Evolutionary conservation across 2,113 vertebrate genomes (phyloP).

Genomic region (Eclectus roratus): DNA sequence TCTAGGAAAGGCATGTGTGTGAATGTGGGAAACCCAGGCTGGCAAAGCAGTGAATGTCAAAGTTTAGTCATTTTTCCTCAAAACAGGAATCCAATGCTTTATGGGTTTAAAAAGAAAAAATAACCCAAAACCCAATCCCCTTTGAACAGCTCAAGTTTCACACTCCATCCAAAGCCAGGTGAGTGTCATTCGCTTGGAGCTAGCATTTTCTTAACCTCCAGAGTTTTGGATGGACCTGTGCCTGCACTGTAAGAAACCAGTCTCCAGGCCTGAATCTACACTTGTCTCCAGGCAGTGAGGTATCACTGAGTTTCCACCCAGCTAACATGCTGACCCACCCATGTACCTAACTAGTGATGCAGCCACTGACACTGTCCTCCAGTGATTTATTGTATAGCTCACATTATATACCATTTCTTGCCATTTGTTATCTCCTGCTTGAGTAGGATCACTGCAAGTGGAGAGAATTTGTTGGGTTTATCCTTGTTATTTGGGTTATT

Average conservation of each 20-base stretch:
- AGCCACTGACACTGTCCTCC: neutral
- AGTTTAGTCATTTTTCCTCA: constrained; percentile 29
- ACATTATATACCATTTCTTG: neutral
- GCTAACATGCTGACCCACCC: no score
- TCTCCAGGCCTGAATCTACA: neutral
- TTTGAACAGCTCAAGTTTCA: neutral
- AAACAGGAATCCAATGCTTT: neutral
- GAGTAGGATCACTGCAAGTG: neutral
- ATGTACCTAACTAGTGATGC: rapidly evolving
- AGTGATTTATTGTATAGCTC: neutral
- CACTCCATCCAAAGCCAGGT: neutral
- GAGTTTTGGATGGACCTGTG: neutral
- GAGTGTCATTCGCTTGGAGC: neutral
- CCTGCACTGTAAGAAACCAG: neutral
- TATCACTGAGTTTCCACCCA: neutral
- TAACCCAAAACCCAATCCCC: neutral
- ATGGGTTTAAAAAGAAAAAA: neutral
- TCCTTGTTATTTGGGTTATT: neutral
- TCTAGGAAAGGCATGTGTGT: constrained; percentile 37
- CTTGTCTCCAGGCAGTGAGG: neutral
- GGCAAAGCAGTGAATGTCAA: constrained; percentile 49
- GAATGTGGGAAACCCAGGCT: neutral
- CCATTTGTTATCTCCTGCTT: neutral
- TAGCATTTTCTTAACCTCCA: neutral
- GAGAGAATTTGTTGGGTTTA: neutral